A percentile compares a stretch with the other conserved stretches of the same genome.
Evolutionary conservation across 1,140 invertebrate genomes (phyloP).

Genomic region (Dendrolimus punctatus): DNA sequence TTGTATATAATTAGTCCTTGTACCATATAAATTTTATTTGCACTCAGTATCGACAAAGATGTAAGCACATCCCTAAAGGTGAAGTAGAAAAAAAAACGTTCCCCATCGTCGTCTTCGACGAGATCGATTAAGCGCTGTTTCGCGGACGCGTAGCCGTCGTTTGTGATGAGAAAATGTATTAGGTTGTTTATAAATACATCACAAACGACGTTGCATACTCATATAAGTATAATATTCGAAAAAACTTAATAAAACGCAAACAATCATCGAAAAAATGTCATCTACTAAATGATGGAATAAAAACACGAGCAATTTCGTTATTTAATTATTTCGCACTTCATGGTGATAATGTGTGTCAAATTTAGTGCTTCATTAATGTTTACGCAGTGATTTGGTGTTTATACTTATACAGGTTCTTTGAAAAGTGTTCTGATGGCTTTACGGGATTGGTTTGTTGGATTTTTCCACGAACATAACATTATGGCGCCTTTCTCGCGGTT

Average conservation of each 20-base stretch:
- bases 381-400: constrained; percentile 32
- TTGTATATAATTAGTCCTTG: too few species aligned
- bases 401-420: constrained; percentile 14
- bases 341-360: constrained; percentile 68
- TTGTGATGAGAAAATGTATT: constrained; percentile 55
- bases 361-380: constrained; percentile 51
- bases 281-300: too few species aligned
- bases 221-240: too few species aligned
- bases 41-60: too few species aligned
- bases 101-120: too few species aligned
- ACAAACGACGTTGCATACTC: neutral
- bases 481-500: constrained; percentile 60
- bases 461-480: constrained; percentile 45
- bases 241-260: too few species aligned
- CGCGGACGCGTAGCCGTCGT: constrained; percentile 30
- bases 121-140: neutral
- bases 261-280: too few species aligned
- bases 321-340: constrained; percentile 4
- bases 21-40: too few species aligned
- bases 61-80: too few species aligned
- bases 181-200: constrained; percentile 29
- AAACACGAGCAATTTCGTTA: too few species aligned
- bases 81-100: too few species aligned
- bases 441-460: constrained; percentile 35
- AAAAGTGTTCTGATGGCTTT: constrained; percentile 35